Conservation (phyloP, 2,888 invertebrate genomes). For the Drosophila peninsularis region DNA sequence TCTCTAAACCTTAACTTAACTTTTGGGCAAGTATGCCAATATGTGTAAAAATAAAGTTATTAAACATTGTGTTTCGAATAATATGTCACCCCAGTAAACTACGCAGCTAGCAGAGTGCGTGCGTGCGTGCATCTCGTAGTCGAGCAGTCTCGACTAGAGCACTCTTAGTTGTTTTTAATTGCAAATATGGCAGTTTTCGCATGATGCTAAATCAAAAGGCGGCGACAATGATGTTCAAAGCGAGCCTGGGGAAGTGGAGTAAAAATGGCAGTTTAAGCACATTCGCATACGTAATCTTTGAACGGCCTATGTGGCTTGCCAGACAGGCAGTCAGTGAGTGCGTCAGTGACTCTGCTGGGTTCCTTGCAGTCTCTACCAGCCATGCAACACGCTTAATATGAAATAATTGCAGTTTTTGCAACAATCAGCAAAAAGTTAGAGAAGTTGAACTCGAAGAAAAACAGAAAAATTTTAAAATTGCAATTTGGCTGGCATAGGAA, state of each 20-base stretch:
- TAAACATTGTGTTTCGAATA: no score
- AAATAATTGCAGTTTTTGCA: slow-evolving; percentile 63
- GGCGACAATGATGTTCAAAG: slow-evolving; percentile 42
- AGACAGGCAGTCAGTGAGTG: neutral
- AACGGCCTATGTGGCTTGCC: slow-evolving; percentile 49
- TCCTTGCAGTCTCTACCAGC: neutral
- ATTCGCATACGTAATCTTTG: slow-evolving; percentile 51
- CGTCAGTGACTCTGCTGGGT: neutral
- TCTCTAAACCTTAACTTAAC: no score
- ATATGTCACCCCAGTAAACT: no score
- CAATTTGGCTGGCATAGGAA: slow-evolving; percentile 22
- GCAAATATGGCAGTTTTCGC: slow-evolving; percentile 36
- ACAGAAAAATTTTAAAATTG: slow-evolving; percentile 18
- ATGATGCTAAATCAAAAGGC: slow-evolving; percentile 47
- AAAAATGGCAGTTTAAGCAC: slow-evolving; percentile 64
- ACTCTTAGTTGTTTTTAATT: slow-evolving; percentile 2
- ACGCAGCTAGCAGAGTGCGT: no score
- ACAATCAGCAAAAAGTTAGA: slow-evolving; percentile 42
- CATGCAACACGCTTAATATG: slow-evolving; percentile 55
- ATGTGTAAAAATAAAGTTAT: no score
- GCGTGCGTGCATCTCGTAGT: no score
- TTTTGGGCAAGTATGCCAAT: no score
- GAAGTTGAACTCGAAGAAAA: neutral
- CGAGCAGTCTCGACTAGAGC: neutral
- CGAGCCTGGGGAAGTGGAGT: slow-evolving; percentile 74